Evolutionary conservation across 2,113 vertebrate species (phyloP).

Genomic region (Pomatostomus ruficeps): DNA sequence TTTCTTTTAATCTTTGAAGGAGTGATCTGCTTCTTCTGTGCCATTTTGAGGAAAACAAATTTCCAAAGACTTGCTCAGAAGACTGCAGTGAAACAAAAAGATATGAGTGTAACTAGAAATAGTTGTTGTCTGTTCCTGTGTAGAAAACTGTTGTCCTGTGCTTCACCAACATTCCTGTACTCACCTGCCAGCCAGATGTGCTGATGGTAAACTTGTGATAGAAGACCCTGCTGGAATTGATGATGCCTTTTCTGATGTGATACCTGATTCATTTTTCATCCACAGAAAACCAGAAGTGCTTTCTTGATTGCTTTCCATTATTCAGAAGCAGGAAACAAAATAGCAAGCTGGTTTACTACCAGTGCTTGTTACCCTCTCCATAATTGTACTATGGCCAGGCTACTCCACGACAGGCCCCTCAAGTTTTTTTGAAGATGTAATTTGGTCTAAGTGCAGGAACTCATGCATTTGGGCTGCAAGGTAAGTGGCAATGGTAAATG

Average conservation of each 20-base stretch:
- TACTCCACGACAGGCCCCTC: not conserved
- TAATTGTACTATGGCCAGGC: not conserved
- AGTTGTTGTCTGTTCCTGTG: not conserved
- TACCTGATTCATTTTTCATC: not conserved
- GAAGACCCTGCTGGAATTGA: not conserved
- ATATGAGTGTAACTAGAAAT: not conserved
- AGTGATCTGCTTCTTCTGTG: not conserved
- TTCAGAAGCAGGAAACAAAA: not conserved
- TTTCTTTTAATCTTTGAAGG: not conserved
- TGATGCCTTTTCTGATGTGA: not conserved
- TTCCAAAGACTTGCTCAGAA: not conserved
- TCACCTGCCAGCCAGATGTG: not conserved
- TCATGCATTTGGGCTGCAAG: not conserved
- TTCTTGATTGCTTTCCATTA: not conserved
- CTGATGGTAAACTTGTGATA: not conserved
- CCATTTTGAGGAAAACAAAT: not conserved
- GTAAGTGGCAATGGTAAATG: not conserved
- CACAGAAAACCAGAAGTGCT: not conserved
- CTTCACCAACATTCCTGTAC: not conserved
- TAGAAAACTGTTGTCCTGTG: not conserved
- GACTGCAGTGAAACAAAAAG: not conserved
- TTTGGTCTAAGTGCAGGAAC: not conserved
- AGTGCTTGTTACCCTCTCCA: not conserved
- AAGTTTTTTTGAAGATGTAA: not conserved
- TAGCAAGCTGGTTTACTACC: not conserved